Conservation (phyloP, 1,140 invertebrate species). For the Metaphire vulgaris region DNA sequence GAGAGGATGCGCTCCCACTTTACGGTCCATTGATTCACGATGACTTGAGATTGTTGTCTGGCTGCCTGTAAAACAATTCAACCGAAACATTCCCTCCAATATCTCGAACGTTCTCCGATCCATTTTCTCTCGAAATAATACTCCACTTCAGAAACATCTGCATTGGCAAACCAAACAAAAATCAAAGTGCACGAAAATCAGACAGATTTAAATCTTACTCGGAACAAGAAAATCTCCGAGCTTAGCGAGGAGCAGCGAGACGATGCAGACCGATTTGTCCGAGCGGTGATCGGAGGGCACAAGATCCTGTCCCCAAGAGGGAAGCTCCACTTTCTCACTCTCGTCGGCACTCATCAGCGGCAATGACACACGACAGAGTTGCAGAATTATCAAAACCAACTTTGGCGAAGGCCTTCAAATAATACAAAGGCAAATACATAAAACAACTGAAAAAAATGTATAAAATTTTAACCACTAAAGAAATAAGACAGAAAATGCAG, state of each 20-base stretch:
- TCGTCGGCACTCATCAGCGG: conserved; percentile 48
- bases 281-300: conserved; percentile 21
- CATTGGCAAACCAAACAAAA: too few species aligned
- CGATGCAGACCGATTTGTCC: conserved; percentile 45
- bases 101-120: too few species aligned
- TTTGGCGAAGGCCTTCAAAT: conserved; percentile 48
- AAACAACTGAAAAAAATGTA: conserved; percentile 4
- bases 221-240: conserved; percentile 52
- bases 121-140: too few species aligned
- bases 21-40: neutral
- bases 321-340: conserved; percentile 45
- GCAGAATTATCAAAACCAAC: conserved; percentile 50
- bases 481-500: too few species aligned
- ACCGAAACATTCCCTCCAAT: too few species aligned
- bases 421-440: neutral
- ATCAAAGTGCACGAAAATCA: too few species aligned
- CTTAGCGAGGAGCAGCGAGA: conserved; percentile 47
- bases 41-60: conserved; percentile 23
- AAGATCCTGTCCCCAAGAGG: conserved; percentile 38
- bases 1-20: neutral
- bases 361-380: conserved; percentile 50
- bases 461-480: neutral
- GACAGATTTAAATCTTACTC: too few species aligned
- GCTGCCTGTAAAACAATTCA: conserved; percentile 16
- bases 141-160: too few species aligned